A percentile compares a stretch with the other conserved stretches of the same genome.
Evolutionary conservation across 1,140 invertebrate genomes (phyloP).

Genomic region (Orius laevigatus): DNA sequence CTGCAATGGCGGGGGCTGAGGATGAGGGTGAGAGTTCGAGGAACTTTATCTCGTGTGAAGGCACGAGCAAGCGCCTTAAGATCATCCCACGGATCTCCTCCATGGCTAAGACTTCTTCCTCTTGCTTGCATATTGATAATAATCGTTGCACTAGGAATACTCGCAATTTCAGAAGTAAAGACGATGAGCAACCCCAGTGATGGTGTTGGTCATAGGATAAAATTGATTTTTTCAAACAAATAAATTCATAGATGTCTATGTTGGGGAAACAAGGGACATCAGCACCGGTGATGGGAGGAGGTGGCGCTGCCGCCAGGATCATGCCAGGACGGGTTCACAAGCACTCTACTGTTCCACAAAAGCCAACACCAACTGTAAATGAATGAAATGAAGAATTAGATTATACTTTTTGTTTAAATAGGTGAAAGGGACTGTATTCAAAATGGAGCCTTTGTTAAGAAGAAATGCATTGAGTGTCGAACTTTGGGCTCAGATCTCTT

Average conservation of each 20-base stretch:
- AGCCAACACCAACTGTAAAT: conserved; percentile 3
- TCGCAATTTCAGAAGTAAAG: conserved; percentile 19
- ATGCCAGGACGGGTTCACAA: conserved; percentile 18
- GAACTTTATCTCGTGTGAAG: conserved; percentile 17
- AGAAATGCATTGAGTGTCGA: conserved; percentile 24
- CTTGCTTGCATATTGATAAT: conserved; percentile 19
- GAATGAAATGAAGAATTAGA: not conserved
- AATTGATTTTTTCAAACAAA: not conserved
- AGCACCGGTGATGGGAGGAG: conserved; percentile 8
- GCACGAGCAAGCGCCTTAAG: conserved; percentile 12
- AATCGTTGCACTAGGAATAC: conserved; percentile 18
- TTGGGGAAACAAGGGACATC: conserved; percentile 14
- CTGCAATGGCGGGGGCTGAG: conserved; percentile 15
- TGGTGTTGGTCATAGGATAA: not conserved
- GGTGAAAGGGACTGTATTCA: conserved; percentile 17
- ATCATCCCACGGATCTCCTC: conserved; percentile 13
- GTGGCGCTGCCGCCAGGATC: conserved; percentile 18
- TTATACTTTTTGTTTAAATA: not conserved
- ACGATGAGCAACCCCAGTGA: not conserved
- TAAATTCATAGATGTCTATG: conserved; percentile 17
- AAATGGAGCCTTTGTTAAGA: conserved; percentile 24
- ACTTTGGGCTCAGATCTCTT: conserved; percentile 20
- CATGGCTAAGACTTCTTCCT: conserved; percentile 19
- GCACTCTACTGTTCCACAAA: not conserved
- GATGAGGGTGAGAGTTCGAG: conserved; percentile 18